Conservation (phyloP, 2,888 invertebrate genomes). For the Nephrotoma flavescens region DNA sequence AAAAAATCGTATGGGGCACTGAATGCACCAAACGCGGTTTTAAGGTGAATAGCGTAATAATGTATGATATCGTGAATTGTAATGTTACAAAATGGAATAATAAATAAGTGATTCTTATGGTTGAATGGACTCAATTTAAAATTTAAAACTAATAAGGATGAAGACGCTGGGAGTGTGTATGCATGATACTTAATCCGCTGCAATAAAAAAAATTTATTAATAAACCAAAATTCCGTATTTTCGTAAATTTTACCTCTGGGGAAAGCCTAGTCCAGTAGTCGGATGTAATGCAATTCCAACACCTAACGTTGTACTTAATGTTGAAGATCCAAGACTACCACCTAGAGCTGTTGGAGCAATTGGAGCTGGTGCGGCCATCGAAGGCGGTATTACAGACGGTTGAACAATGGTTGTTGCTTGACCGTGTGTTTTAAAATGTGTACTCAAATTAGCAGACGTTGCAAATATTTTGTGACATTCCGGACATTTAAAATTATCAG, state of each 20-base stretch:
- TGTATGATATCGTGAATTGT: too few relatives aligned
- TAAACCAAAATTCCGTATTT: neutral
- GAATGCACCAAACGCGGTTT: too few relatives aligned
- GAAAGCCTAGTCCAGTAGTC: constrained; percentile 16
- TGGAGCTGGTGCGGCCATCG: constrained; percentile 10
- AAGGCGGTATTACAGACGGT: constrained; percentile 7
- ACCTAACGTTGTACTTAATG: neutral
- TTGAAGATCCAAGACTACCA: constrained; percentile 18
- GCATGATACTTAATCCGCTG: constrained; percentile 25
- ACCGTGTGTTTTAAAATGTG: constrained; percentile 29
- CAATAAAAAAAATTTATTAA: neutral
- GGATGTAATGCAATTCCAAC: constrained; percentile 20
- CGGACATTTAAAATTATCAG: constrained; percentile 27
- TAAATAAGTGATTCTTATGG: neutral
- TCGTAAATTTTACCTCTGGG: constrained; percentile 12
- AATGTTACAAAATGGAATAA: neutral
- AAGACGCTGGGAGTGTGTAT: constrained; percentile 26
- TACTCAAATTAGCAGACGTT: constrained; percentile 25
- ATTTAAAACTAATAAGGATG: constrained; percentile 21
- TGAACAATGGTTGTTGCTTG: constrained; percentile 15
- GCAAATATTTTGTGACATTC: constrained; percentile 30
- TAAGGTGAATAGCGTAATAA: too few relatives aligned
- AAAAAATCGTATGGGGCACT: too few relatives aligned
- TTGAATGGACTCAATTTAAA: neutral
- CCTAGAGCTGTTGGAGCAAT: constrained; percentile 18